A percentile compares a stretch with the other conserved stretches of the same genome.
Conservation (phyloP, 2,888 invertebrate genomes). For the Lasioglossum villosulum region DNA sequence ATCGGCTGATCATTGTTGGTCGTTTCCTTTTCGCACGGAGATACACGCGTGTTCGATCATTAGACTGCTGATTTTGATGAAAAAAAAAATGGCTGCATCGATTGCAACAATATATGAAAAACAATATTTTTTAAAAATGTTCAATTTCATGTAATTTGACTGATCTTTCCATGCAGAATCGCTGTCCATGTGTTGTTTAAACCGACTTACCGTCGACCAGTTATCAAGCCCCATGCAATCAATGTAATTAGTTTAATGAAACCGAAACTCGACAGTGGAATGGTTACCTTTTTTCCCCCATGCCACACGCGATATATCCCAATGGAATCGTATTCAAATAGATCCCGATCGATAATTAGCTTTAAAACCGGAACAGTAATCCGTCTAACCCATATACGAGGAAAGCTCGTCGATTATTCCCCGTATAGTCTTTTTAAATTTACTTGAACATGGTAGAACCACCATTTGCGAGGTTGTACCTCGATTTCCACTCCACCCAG, state of each 20-base stretch:
- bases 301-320: neutral
- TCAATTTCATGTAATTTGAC: neutral
- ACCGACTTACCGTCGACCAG: neutral
- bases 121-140: neutral
- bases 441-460: neutral
- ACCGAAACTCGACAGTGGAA: neutral
- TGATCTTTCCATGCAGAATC: neutral
- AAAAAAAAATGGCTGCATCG: neutral
- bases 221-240: neutral
- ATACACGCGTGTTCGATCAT: neutral
- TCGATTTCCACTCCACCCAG: neutral
- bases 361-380: neutral
- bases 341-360: neutral
- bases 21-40: neutral
- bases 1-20: neutral
- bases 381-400: neutral
- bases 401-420: neutral
- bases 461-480: neutral
- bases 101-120: neutral
- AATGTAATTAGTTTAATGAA: conserved; percentile 1
- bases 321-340: neutral
- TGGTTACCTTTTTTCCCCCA: neutral
- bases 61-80: neutral
- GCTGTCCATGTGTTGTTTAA: neutral
- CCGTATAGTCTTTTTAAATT: neutral